A percentile compares a stretch with the other conserved stretches of the same genome.
These are phyloP conservation scores for Drosophila tanythrix DNA, from an alignment of 2,888 invertebrate species.

Conservation along the genomic window DNA sequence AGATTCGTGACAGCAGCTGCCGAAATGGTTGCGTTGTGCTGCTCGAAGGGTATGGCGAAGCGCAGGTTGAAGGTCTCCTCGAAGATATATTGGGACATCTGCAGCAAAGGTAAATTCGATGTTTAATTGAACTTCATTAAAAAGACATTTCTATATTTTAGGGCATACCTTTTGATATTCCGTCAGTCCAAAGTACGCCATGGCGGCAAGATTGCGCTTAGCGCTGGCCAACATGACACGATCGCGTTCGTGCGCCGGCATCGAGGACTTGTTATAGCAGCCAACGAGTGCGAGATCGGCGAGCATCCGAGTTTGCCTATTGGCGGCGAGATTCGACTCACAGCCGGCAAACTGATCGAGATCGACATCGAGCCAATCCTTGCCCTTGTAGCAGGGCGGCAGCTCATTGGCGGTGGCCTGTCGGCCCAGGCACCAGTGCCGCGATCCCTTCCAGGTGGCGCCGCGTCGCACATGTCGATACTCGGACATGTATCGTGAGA, in stretches of 20 bases:
- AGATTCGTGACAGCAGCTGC: conserved; percentile 92
- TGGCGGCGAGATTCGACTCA: conserved; percentile 96
- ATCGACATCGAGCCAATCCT: conserved; percentile 95
- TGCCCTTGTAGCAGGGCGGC: conserved; percentile 90
- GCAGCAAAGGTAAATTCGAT: conserved; percentile 45
- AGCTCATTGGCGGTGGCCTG: conserved; percentile 92
- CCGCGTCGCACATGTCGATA: conserved; percentile 98
- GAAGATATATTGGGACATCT: conserved; percentile 96
- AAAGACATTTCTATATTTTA: fast-evolving
- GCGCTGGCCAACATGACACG: conserved; percentile 96
- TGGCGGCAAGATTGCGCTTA: conserved; percentile 95
- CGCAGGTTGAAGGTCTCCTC: conserved; percentile 96
- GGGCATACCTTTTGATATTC: conserved; percentile 93
- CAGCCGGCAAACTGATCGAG: conserved; percentile 96
- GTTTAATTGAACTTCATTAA: background rate
- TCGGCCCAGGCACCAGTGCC: conserved; percentile 90
- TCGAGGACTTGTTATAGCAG: conserved; percentile 95
- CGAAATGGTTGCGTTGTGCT: conserved; percentile 95
- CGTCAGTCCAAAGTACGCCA: conserved; percentile 99
- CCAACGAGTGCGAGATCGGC: conserved; percentile 97
- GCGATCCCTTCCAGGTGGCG: conserved; percentile 96
- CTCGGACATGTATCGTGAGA: conserved; percentile 96
- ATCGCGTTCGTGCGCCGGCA: conserved; percentile 91
- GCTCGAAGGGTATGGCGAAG: conserved; percentile 95
- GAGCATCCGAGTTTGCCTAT: conserved; percentile 98